These are phyloP conservation scores for Scomber colias DNA, from an alignment of 2,113 vertebrate species.

Conservation along the genomic window DNA sequence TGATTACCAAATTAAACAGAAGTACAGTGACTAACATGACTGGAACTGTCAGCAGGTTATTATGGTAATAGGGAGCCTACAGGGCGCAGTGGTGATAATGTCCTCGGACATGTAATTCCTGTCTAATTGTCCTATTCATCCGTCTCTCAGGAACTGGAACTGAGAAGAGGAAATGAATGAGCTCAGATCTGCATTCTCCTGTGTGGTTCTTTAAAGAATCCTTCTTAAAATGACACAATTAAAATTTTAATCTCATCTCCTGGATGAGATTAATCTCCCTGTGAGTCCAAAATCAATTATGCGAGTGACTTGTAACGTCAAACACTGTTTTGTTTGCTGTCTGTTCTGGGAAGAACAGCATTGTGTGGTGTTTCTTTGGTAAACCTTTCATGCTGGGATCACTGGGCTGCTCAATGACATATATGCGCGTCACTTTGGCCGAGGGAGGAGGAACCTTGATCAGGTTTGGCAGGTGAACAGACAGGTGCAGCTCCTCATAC, in stretches of 20 bases:
- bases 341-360: not conserved
- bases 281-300: constrained; percentile 33
- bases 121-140: constrained; percentile 43
- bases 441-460: constrained; percentile 66
- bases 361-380: not conserved
- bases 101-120: constrained; percentile 25
- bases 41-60: constrained; percentile 13
- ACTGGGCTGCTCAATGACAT: constrained; percentile 36
- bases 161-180: constrained; percentile 39
- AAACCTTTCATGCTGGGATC: constrained; percentile 9
- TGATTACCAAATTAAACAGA: not conserved
- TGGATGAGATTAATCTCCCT: not conserved
- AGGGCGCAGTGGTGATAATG: constrained; percentile 9
- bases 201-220: constrained; percentile 33
- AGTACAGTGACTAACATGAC: not conserved
- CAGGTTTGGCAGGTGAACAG: constrained; percentile 79
- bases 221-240: constrained; percentile 25
- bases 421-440: constrained; percentile 35
- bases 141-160: constrained; percentile 26
- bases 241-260: constrained; percentile 21
- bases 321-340: not conserved
- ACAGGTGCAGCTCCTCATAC: constrained; percentile 68
- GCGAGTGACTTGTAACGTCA: not conserved
- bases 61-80: constrained; percentile 9
- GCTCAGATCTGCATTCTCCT: constrained; percentile 17